A percentile compares a stretch with the other conserved stretches of the same genome.
Conservation (phyloP, 92 coral and sea anemone species). For the Blastomussa wellsi region DNA sequence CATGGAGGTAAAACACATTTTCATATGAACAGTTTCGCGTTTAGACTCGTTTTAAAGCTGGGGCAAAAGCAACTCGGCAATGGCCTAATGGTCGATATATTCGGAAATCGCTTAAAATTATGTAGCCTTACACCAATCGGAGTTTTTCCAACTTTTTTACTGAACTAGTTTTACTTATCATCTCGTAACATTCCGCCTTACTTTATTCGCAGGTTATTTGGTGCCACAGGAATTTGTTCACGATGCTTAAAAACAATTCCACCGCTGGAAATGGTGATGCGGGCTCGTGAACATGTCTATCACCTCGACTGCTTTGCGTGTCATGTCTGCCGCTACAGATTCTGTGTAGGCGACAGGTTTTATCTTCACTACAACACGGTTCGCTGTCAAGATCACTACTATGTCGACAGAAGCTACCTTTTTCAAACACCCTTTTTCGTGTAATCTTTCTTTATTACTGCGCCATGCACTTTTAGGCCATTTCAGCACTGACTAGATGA, state of each 20-base stretch:
- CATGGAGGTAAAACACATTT: too few relatives aligned
- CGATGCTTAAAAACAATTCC: constrained; percentile 74
- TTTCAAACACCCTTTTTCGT: constrained; percentile 10
- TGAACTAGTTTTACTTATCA: not conserved
- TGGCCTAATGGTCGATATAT: too few relatives aligned
- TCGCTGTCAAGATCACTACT: constrained; percentile 79
- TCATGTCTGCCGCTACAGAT: constrained; percentile 77
- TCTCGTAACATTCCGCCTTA: not conserved
- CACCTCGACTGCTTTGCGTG: constrained; percentile 83
- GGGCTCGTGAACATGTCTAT: constrained; percentile 76
- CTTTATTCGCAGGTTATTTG: constrained; percentile 59
- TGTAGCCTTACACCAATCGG: too few relatives aligned
- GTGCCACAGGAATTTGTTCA: constrained; percentile 79
- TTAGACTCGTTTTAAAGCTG: too few relatives aligned
- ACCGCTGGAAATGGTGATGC: constrained; percentile 86
- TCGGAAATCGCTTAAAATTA: too few relatives aligned
- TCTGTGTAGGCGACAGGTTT: constrained; percentile 82
- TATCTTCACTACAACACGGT: constrained; percentile 71
- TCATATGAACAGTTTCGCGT: too few relatives aligned
- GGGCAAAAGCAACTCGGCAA: too few relatives aligned
- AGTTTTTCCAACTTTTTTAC: too few relatives aligned
- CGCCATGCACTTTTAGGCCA: too few relatives aligned
- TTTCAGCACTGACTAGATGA: too few relatives aligned
- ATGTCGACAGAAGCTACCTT: constrained; percentile 29
- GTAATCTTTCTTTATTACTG: not conserved